Evolutionary conservation across 23 tunicate species (phyloP).

Genomic region (Ascidia mentula): DNA sequence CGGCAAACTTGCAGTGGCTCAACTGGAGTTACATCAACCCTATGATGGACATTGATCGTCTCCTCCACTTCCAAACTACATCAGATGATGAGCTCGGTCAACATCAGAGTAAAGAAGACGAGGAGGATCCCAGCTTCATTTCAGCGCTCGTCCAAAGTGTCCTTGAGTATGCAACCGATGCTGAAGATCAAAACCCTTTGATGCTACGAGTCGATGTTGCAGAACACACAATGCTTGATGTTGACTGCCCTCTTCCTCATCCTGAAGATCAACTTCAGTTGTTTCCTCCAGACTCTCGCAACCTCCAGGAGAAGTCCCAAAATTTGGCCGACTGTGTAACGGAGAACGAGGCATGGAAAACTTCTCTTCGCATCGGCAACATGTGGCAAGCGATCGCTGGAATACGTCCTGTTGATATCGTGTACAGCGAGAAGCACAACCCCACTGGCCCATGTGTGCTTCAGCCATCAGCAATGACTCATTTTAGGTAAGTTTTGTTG

Average conservation of each 20-base stretch:
- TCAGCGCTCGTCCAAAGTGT: background rate
- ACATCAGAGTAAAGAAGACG: background rate
- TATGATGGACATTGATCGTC: background rate
- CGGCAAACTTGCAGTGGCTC: constrained; percentile 11
- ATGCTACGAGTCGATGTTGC: background rate
- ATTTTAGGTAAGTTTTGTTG: constrained; percentile 64
- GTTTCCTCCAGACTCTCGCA: constrained; percentile 8
- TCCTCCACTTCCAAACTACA: background rate
- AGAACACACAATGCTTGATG: background rate
- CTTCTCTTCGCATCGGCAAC: constrained; percentile 76
- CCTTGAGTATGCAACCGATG: background rate
- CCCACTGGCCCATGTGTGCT: constrained; percentile 6
- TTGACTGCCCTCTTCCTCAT: background rate
- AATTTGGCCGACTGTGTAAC: constrained; percentile 49
- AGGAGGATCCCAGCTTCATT: background rate
- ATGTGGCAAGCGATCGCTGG: constrained; percentile 84
- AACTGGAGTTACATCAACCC: background rate
- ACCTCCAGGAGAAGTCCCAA: background rate
- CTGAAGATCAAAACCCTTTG: background rate
- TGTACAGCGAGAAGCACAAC: constrained; percentile 76
- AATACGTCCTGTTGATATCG: constrained; percentile 73
- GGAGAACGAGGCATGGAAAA: constrained; percentile 83
- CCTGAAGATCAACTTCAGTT: background rate
- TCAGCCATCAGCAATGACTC: constrained; percentile 71
- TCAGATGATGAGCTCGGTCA: background rate